These are phyloP conservation scores for Zele albiditarsus DNA, from an alignment of 2,888 invertebrate species.

Conservation along the genomic window DNA sequence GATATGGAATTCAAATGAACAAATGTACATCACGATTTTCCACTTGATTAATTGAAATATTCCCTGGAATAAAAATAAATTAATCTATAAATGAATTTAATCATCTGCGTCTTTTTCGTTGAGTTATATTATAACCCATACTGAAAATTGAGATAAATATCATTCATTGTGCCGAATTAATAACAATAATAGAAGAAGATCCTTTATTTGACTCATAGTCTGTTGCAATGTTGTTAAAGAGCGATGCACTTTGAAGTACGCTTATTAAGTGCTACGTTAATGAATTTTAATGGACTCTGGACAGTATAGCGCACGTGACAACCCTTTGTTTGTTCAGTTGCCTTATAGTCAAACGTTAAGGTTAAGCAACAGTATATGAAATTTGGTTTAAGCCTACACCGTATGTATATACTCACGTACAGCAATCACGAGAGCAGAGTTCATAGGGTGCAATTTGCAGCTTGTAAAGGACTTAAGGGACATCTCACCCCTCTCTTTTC, in stretches of 20 bases:
- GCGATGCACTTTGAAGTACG: slow-evolving; percentile 10
- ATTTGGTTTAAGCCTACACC: slow-evolving; percentile 55
- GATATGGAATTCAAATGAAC: too few species aligned
- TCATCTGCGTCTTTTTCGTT: too few species aligned
- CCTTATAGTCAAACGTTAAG: slow-evolving; percentile 57
- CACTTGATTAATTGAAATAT: too few species aligned
- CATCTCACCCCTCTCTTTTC: not conserved
- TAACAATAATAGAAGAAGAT: not conserved
- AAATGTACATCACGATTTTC: too few species aligned
- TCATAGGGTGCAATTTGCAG: slow-evolving; percentile 59
- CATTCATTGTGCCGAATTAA: not conserved
- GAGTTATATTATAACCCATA: not conserved
- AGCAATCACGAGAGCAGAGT: slow-evolving; percentile 51
- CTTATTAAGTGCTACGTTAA: slow-evolving; percentile 49
- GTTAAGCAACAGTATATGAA: slow-evolving; percentile 55
- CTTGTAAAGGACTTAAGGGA: slow-evolving; percentile 20
- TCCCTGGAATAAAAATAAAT: too few species aligned
- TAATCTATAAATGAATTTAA: too few species aligned
- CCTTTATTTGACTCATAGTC: not conserved
- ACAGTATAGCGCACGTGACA: slow-evolving; percentile 36
- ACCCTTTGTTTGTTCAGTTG: slow-evolving; percentile 59
- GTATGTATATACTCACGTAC: slow-evolving; percentile 37
- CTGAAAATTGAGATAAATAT: not conserved
- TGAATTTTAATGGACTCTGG: slow-evolving; percentile 60
- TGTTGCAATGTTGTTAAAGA: slow-evolving; percentile 22